Conservation (phyloP, 2,888 invertebrate species). For the Cryptus viduatorius region DNA sequence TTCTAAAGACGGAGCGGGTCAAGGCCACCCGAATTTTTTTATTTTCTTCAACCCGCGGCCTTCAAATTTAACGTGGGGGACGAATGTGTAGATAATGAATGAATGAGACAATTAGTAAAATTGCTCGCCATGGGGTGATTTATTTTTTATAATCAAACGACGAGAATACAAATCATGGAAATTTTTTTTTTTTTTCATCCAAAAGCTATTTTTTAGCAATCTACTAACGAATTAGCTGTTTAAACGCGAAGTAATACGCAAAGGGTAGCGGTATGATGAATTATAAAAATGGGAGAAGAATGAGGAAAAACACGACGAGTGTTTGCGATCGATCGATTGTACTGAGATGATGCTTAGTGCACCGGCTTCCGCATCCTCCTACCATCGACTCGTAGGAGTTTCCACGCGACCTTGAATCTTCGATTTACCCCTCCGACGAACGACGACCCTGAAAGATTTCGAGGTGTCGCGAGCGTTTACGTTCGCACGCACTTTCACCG, state of each 20-base stretch:
- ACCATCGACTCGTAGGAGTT: conserved; percentile 65
- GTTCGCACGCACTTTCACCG: conserved; percentile 29
- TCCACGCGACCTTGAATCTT: conserved; percentile 62
- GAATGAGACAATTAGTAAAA: conserved; percentile 9
- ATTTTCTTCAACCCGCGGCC: background rate
- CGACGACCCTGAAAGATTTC: conserved; percentile 50
- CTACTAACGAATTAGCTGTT: background rate
- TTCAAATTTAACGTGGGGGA: background rate
- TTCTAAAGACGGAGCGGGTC: conserved; percentile 62
- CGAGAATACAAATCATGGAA: background rate
- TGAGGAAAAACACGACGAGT: background rate
- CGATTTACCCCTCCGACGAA: conserved; percentile 42
- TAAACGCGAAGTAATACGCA: background rate
- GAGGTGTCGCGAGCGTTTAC: conserved; percentile 20
- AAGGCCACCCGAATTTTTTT: conserved; percentile 51
- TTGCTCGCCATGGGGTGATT: background rate
- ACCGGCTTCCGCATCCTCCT: conserved; percentile 44
- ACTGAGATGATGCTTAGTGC: background rate
- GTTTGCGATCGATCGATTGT: background rate
- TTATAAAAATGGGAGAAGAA: background rate
- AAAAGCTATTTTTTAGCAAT: background rate
- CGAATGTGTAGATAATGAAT: background rate
- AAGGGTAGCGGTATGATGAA: background rate
- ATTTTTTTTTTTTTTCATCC: background rate
- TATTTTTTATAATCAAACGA: background rate